Evolutionary conservation across 2,888 invertebrate genomes (phyloP).

Genomic region (Strigamia transsilvanica): DNA sequence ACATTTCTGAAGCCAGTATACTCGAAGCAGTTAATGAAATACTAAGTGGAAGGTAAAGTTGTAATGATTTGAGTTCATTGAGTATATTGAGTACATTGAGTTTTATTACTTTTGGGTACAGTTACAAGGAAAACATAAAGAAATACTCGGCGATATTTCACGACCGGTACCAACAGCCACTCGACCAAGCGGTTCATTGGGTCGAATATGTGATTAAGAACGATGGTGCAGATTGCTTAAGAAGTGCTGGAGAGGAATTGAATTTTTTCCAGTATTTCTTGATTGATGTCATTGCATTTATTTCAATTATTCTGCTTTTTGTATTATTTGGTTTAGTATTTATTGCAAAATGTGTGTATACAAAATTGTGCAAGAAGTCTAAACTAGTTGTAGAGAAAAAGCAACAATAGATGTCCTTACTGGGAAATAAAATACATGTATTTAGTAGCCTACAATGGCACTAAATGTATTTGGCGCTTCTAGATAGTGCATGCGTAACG

Average conservation of each 20-base stretch:
- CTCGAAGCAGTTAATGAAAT: not conserved
- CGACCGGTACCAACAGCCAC: not conserved
- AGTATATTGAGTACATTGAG: not conserved
- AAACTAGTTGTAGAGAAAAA: no score
- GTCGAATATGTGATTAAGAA: not conserved
- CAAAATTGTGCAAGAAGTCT: not conserved
- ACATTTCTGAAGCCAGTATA: not conserved
- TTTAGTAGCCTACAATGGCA: no score
- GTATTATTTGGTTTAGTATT: not conserved
- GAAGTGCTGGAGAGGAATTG: constrained; percentile 11
- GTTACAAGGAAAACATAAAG: constrained; percentile 10
- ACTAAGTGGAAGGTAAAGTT: not conserved
- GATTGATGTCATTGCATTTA: constrained; percentile 13
- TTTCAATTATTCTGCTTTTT: not conserved
- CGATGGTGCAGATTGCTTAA: constrained; percentile 4
- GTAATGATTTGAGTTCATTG: not conserved
- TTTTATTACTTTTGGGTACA: not conserved
- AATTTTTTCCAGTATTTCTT: constrained; percentile 27
- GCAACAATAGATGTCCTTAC: no score
- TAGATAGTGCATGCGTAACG: no score
- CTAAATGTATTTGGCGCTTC: no score
- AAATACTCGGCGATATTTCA: constrained; percentile 3
- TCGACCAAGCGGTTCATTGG: not conserved
- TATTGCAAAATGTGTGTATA: not conserved
- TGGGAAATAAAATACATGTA: no score